Evolutionary conservation across 2,888 invertebrate genomes (phyloP).

Genomic region (Pogonocherus hispidulus): DNA sequence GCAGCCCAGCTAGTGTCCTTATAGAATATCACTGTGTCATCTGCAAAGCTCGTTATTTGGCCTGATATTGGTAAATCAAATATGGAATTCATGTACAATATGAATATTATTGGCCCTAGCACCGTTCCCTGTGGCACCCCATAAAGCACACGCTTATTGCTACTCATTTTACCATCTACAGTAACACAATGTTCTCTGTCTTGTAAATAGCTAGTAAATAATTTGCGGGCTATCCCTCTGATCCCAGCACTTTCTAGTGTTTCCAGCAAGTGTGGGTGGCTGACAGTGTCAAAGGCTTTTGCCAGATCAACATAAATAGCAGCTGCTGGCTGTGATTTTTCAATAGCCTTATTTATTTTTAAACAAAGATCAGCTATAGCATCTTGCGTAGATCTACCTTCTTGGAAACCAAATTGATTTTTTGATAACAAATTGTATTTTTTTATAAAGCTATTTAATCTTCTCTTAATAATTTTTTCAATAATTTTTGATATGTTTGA

Average conservation of each 20-base stretch:
- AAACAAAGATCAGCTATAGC: constrained; percentile 12
- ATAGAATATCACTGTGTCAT: too few relatives aligned
- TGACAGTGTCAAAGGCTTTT: constrained; percentile 31
- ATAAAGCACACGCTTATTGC: constrained; percentile 11
- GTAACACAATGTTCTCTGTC: constrained; percentile 17
- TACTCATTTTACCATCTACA: constrained; percentile 6
- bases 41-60: too few relatives aligned
- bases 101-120: constrained; percentile 12
- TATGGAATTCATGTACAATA: constrained; percentile 8
- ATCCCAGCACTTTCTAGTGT: constrained; percentile 23
- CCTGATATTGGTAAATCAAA: too few relatives aligned
- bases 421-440: constrained; percentile 13
- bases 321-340: not conserved
- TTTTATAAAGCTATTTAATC: constrained; percentile 29
- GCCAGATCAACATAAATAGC: constrained; percentile 20
- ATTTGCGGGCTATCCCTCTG: constrained; percentile 8
- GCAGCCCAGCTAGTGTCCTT: too few relatives aligned
- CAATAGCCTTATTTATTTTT: not conserved
- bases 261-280: constrained; percentile 6
- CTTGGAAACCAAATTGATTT: constrained; percentile 34
- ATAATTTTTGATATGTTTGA: constrained; percentile 25
- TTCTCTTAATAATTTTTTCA: constrained; percentile 24
- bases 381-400: constrained; percentile 19
- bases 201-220: constrained; percentile 24
- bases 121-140: constrained; percentile 34